Evolutionary conservation across 2,888 invertebrate species (phyloP).

Genomic region (Tachystola acroxantha): DNA sequence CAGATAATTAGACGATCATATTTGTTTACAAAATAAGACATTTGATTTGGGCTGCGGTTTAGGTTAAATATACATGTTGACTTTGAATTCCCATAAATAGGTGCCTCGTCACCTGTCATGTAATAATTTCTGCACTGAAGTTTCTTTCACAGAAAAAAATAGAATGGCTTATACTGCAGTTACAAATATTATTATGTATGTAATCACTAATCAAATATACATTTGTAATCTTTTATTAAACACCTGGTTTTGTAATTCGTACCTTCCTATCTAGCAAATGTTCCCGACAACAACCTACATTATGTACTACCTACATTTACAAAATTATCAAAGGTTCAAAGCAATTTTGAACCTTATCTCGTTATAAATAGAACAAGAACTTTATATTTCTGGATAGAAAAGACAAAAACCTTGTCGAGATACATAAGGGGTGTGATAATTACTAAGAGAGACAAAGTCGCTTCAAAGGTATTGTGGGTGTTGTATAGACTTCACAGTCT

Average conservation of each 20-base stretch:
- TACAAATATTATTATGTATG: no score
- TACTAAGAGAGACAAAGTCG: constrained; percentile 72
- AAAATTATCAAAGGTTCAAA: not conserved
- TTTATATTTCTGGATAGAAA: constrained; percentile 12
- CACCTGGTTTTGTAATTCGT: not conserved
- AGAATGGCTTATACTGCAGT: no score
- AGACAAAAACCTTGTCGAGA: constrained; percentile 33
- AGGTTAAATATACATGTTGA: no score
- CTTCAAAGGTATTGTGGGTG: constrained; percentile 67
- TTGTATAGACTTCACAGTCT: constrained; percentile 63
- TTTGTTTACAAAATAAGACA: no score
- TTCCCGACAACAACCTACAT: not conserved
- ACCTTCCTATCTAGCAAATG: constrained; percentile 1
- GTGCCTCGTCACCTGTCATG: no score
- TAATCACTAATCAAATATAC: no score
- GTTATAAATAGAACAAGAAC: constrained; percentile 13
- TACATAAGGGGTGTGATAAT: constrained; percentile 71
- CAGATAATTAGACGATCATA: no score
- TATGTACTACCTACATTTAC: not conserved
- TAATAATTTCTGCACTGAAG: no score
- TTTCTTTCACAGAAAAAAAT: no score
- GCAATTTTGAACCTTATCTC: constrained; percentile 14
- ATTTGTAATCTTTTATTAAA: no score
- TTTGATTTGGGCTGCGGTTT: no score
- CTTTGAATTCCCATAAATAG: no score